These are phyloP conservation scores for Serranus cabrilla DNA, from an alignment of 2,797 vertebrate species.

Conservation along the genomic window DNA sequence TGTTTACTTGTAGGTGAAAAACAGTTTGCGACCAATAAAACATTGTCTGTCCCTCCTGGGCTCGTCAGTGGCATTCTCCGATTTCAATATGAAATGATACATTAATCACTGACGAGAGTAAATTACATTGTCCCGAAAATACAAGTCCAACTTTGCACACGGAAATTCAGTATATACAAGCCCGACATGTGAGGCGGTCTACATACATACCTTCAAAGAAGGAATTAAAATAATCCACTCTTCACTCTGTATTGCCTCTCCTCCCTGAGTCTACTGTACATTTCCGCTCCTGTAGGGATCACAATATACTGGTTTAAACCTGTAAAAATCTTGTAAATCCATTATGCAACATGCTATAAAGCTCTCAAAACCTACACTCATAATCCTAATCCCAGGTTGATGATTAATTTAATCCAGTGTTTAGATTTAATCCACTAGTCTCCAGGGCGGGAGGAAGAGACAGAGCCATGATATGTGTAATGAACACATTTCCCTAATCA, in stretches of 20 bases:
- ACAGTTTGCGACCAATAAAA: conserved; percentile 46
- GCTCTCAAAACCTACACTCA: conserved; percentile 62
- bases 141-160: conserved; percentile 12
- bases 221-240: conserved; percentile 60
- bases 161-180: conserved; percentile 25
- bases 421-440: conserved; percentile 75
- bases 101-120: conserved; percentile 44
- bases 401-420: conserved; percentile 78
- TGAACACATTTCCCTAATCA: conserved; percentile 61
- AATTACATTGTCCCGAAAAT: conserved; percentile 54
- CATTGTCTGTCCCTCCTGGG: conserved; percentile 29
- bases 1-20: conserved; percentile 39
- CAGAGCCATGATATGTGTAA: conserved; percentile 42
- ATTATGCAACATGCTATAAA: conserved; percentile 72
- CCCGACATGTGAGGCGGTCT: conserved; percentile 15
- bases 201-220: conserved; percentile 49
- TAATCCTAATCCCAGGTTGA: conserved; percentile 75
- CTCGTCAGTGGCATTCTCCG: conserved; percentile 32
- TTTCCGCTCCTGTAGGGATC: conserved; percentile 40
- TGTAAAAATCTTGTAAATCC: conserved; percentile 71
- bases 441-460: conserved; percentile 26
- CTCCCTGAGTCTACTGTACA: conserved; percentile 31
- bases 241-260: conserved; percentile 42
- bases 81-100: conserved; percentile 62
- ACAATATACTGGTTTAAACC: conserved; percentile 59